These are phyloP conservation scores for Mayetiola destructor DNA, from an alignment of 2,888 invertebrate species.

Conservation along the genomic window DNA sequence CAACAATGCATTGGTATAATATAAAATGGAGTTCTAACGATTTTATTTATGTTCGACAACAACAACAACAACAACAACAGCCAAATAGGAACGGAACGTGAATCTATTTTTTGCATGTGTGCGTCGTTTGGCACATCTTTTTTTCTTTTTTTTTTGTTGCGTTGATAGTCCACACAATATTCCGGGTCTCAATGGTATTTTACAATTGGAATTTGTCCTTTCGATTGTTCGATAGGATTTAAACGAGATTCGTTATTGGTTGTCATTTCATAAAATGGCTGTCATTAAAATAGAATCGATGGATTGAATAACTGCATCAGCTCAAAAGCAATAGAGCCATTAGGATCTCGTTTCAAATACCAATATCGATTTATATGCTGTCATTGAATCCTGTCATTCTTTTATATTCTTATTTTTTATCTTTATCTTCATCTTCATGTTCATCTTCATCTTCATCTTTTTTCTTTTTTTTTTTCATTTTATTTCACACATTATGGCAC, in stretches of 20 bases:
- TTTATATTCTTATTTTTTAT: no score
- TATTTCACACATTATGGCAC: no score
- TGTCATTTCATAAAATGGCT: slow-evolving; percentile 1
- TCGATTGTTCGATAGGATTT: not conserved
- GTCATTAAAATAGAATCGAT: not conserved
- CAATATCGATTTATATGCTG: no score
- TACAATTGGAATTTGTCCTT: slow-evolving; percentile 6
- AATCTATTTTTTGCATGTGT: not conserved
- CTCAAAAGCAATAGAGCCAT: not conserved
- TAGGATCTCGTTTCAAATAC: slow-evolving; percentile 7
- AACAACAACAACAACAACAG: no score
- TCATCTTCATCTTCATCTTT: no score
- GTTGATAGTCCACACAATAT: no score
- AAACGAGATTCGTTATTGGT: slow-evolving; percentile 7
- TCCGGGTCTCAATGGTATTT: not conserved
- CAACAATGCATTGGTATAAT: not conserved
- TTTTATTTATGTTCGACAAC: no score
- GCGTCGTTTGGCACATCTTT: not conserved
- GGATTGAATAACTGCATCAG: not conserved
- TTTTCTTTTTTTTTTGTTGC: not conserved
- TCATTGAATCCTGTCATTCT: no score
- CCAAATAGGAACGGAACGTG: no score
- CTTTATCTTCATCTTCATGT: no score
- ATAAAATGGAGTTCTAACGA: not conserved
- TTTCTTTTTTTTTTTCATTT: no score